Conservation (phyloP, 1,140 invertebrate genomes). For the Akabosia matsudoensis region DNA sequence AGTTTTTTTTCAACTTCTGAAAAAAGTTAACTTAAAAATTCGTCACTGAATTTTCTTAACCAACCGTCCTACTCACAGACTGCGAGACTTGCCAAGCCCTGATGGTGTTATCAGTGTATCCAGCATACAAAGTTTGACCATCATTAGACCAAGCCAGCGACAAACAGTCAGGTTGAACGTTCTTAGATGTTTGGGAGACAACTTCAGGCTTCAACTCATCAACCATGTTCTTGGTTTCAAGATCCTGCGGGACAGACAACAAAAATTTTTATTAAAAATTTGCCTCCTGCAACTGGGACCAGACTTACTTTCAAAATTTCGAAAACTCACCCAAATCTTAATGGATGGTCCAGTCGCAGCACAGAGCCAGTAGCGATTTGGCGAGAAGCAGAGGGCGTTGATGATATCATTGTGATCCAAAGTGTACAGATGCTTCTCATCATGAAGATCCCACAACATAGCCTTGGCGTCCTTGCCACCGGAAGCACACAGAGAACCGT, state of each 20-base stretch:
- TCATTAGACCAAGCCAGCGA: conserved; percentile 99
- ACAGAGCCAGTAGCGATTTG: conserved; percentile 99
- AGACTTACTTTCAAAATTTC: background rate
- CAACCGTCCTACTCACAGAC: conserved; percentile 30
- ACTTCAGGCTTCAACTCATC: conserved; percentile 96
- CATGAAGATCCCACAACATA: conserved; percentile 99
- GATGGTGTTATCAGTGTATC: conserved; percentile 97
- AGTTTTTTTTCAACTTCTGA: conserved; percentile 17
- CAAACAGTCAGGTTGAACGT: conserved; percentile 90
- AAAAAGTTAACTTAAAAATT: conserved; percentile 13
- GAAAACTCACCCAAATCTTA: conserved; percentile 84
- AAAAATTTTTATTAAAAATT: background rate
- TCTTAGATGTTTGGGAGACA: conserved; percentile 66
- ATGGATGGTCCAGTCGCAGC: conserved; percentile 98
- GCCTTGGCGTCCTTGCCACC: conserved; percentile 99
- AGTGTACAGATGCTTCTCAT: conserved; percentile 98
- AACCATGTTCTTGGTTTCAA: conserved; percentile 99
- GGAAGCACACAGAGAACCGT: conserved; percentile 97
- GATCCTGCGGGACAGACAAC: conserved; percentile 64
- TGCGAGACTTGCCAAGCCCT: conserved; percentile 95
- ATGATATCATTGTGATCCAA: conserved; percentile 98
- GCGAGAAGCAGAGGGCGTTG: conserved; percentile 97
- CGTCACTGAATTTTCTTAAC: background rate
- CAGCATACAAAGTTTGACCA: conserved; percentile 97
- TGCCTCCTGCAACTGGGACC: background rate